Conservation (phyloP, 2,888 invertebrate species). For the Margaritifera margaritifera region DNA sequence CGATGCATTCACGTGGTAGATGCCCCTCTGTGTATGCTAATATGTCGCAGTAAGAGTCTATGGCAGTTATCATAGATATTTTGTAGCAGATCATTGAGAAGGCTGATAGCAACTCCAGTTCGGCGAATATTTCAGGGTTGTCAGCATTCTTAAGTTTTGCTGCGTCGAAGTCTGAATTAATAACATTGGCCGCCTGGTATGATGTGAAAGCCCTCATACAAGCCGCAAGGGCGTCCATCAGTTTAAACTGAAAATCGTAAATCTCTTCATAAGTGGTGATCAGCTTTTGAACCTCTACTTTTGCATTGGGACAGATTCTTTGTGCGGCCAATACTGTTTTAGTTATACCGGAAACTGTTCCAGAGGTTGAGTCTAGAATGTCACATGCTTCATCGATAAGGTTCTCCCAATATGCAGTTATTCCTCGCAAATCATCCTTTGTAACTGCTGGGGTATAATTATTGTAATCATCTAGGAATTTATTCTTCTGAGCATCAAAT, state of each 20-base stretch:
- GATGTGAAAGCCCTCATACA: slow-evolving; percentile 1
- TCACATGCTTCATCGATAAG: slow-evolving; percentile 5
- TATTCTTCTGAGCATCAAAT: too few species aligned
- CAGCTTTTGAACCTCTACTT: slow-evolving; percentile 1
- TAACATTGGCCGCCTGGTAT: neutral
- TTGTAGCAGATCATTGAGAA: slow-evolving; percentile 1
- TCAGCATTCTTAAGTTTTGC: neutral
- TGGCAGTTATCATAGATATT: neutral
- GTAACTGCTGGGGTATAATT: neutral
- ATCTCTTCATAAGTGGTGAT: slow-evolving; percentile 1
- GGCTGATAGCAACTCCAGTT: neutral
- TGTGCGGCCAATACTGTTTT: neutral
- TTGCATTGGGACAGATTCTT: neutral
- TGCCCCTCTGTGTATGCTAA: slow-evolving; percentile 2
- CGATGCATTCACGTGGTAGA: neutral
- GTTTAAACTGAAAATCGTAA: slow-evolving; percentile 6
- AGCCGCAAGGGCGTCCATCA: slow-evolving; percentile 3
- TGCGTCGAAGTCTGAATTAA: neutral
- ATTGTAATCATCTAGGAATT: neutral
- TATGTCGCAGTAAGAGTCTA: slow-evolving; percentile 4
- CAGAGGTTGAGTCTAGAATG: slow-evolving; percentile 1
- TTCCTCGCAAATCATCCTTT: neutral
- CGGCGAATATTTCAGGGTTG: neutral
- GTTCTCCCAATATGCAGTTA: slow-evolving; percentile 1
- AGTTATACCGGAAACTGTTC: neutral